Conservation (phyloP, 2,888 invertebrate species). For the Hipparchia semele region DNA sequence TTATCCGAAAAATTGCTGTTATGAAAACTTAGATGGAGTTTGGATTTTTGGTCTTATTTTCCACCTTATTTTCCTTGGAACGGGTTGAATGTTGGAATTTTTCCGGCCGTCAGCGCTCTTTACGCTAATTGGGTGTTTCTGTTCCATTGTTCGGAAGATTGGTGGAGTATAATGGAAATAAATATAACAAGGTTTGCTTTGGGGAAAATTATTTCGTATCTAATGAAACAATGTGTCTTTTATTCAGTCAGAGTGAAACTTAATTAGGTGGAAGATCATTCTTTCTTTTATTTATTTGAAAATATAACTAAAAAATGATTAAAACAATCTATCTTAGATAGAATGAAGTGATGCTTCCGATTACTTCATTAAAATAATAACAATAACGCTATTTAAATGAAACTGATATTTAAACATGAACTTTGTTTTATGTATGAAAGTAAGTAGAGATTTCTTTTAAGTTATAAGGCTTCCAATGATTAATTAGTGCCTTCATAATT, state of each 20-base stretch:
- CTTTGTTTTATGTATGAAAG: no score
- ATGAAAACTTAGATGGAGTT: slow-evolving; percentile 39
- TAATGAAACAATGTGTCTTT: slow-evolving; percentile 16
- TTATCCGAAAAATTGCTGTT: slow-evolving; percentile 38
- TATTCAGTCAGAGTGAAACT: not conserved
- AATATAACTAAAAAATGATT: not conserved
- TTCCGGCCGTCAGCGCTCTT: slow-evolving; percentile 35
- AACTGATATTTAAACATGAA: no score
- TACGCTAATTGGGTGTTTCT: slow-evolving; percentile 37
- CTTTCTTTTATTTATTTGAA: not conserved
- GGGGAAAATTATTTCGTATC: slow-evolving; percentile 24
- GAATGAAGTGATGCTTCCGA: no score
- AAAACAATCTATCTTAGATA: no score
- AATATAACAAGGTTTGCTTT: slow-evolving; percentile 24
- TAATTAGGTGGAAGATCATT: not conserved
- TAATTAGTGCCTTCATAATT: no score
- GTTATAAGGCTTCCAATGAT: no score
- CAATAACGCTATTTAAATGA: no score
- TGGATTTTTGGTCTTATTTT: slow-evolving; percentile 32
- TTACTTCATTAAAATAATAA: no score
- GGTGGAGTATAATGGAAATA: slow-evolving; percentile 27
- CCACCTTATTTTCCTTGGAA: slow-evolving; percentile 20
- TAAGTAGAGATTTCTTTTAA: no score
- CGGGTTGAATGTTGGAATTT: slow-evolving; percentile 32
- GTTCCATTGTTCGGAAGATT: slow-evolving; percentile 26